phyloP scores from a whole-genome alignment of 2,888 invertebrate species.

The Drosophila anceps region DNA sequence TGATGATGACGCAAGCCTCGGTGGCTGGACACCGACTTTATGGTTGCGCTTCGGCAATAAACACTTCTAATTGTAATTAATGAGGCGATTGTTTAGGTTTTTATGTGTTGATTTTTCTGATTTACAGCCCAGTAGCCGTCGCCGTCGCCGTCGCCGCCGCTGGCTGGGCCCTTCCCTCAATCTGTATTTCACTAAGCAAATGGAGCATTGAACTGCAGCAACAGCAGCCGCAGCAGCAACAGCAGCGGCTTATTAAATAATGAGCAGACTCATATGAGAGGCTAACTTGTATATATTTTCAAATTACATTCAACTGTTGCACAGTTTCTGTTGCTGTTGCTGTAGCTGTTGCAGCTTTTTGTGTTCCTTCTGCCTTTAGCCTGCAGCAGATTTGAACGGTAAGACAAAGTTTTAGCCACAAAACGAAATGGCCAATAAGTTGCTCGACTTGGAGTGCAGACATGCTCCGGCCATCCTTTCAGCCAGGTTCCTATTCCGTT shows the following conservation, averaged over 20 bases:
- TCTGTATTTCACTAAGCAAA: slow-evolving; percentile 44
- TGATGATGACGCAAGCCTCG: slow-evolving; percentile 75
- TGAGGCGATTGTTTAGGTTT: slow-evolving; percentile 79
- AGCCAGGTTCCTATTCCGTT: slow-evolving; percentile 28
- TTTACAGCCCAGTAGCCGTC: slow-evolving; percentile 49
- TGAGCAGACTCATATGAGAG: slow-evolving; percentile 5
- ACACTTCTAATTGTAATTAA: slow-evolving; percentile 82
- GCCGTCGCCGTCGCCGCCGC: not conserved
- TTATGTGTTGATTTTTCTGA: slow-evolving; percentile 73
- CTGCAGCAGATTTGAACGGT: slow-evolving; percentile 43
- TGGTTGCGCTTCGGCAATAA: slow-evolving; percentile 74
- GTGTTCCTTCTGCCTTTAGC: slow-evolving; percentile 15
- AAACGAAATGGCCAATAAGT: slow-evolving; percentile 56
- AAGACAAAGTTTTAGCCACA: slow-evolving; percentile 52
- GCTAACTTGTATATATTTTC: not conserved
- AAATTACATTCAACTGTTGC: slow-evolving; percentile 22
- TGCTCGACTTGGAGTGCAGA: slow-evolving; percentile 20
- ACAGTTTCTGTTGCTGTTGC: slow-evolving; percentile 8
- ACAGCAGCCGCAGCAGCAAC: slow-evolving; percentile 14
- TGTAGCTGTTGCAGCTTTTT: slow-evolving; percentile 12
- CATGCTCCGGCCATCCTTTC: slow-evolving; percentile 23
- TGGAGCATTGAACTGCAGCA: slow-evolving; percentile 68
- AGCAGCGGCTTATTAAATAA: slow-evolving; percentile 30
- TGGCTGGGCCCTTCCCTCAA: slow-evolving; percentile 1
- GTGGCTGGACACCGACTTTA: slow-evolving; percentile 58